Base-by-base conservation (phyloP, 2,797 vertebrate species). In the Lates japonicus region DNA sequence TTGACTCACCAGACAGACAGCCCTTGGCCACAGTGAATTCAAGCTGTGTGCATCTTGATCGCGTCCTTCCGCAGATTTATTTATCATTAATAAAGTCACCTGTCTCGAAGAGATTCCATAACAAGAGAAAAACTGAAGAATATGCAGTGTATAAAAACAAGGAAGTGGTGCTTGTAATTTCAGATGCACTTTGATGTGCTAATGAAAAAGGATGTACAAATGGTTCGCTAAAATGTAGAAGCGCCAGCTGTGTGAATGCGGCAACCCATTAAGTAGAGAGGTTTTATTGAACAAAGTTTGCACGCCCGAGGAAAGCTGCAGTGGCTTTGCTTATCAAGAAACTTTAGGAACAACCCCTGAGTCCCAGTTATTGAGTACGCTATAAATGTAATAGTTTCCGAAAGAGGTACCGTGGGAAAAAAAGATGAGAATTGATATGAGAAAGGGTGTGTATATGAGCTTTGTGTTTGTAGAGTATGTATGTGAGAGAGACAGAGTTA, bases 201-300 rank as follows among this genome's bases (percentile, higher is more conserved):
- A 66, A 90, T 90, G 83, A 89, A 88, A 90, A 88, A 87, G 71
- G 66, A 83, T 72, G 78, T 72, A 86, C 86, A 83, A 91, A 87
- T 31, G 74, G 65, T 78, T 81, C 82, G 78, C 80, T 83, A 88
- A 87, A 87, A 92, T 88, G 81, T 74, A 58, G 74, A 82, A 57
- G 82, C 85, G 86, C 78, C 80, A 81, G 73, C 79, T 87, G 88
- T 86, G 85, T n/a, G 87, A 90, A 88, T 82, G 87, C 85, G 58
- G 79, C 80, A 74, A n/a, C 69, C 85, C 62, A 61, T 87, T 90
- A 87, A 90, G 83, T 54, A 51, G 58, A 80, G 73, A 80, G 82
- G 29, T 87, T 87, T 88, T 84, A 90, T 91, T 87, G 75, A 87
- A 89, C 87, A 90, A 86, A 86, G 76, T 75, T 60, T 58, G 67